Percentiles rank a stretch among this genome's conserved stretches.
Conservation (phyloP, 1,140 invertebrate genomes). For the Dreissena polymorpha region DNA sequence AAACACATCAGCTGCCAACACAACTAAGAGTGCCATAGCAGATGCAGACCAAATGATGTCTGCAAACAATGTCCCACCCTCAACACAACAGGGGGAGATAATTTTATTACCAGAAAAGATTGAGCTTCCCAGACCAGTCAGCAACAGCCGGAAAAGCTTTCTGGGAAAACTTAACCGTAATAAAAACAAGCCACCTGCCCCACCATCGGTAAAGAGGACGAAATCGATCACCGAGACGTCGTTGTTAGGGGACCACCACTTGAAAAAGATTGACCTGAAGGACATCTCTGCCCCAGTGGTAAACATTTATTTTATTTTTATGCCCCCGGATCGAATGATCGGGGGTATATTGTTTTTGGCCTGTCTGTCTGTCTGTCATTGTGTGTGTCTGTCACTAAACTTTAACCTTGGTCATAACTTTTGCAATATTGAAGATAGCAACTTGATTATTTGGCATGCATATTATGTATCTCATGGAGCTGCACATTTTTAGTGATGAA, state of each 20-base stretch:
- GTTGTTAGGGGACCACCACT: slow-evolving; percentile 58
- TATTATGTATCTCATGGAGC: too few species aligned
- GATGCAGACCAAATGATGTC: slow-evolving; percentile 16
- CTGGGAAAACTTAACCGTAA: slow-evolving; percentile 73
- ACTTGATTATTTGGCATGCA: too few species aligned
- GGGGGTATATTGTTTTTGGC: too few species aligned
- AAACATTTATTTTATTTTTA: too few species aligned
- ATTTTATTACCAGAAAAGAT: slow-evolving; percentile 67
- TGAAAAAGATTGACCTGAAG: slow-evolving; percentile 71
- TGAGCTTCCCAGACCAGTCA: slow-evolving; percentile 67
- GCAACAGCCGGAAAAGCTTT: slow-evolving; percentile 67
- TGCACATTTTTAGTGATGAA: too few species aligned
- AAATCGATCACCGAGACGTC: slow-evolving; percentile 73
- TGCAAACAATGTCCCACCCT: slow-evolving; percentile 6
- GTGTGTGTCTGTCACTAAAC: too few species aligned
- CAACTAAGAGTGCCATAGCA: slow-evolving; percentile 48
- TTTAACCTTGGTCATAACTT: too few species aligned
- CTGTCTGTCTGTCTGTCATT: too few species aligned
- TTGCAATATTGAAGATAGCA: too few species aligned
- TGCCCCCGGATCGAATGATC: too few species aligned
- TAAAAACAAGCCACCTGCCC: slow-evolving; percentile 63
- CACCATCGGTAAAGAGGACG: slow-evolving; percentile 70
- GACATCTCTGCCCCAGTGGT: slow-evolving; percentile 77
- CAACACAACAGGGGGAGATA: slow-evolving; percentile 22
- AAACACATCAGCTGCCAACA: slow-evolving; percentile 24